Conservation (phyloP, 2,888 invertebrate species). For the Minunthozetes semirufus region DNA sequence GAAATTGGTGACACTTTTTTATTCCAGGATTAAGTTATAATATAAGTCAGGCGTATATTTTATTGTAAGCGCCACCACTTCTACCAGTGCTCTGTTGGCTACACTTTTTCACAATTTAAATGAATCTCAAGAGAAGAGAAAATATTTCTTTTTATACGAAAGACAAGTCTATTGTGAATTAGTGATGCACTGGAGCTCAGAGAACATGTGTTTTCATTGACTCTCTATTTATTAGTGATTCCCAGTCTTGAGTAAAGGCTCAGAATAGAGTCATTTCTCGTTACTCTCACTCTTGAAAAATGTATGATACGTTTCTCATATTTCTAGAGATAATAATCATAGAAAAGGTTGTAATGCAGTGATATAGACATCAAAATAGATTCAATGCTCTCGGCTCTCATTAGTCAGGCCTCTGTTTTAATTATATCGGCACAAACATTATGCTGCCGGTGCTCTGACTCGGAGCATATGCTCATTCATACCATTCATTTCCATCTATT, state of each 20-base stretch:
- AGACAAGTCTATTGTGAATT: neutral
- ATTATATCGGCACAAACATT: neutral
- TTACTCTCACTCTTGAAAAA: neutral
- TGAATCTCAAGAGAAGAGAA: conserved; percentile 2
- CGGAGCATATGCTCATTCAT: neutral
- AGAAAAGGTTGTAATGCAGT: neutral
- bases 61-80: neutral
- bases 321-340: neutral
- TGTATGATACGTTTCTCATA: conserved; percentile 6
- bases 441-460: neutral
- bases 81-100: neutral
- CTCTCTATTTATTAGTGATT: neutral
- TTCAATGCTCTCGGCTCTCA: conserved; percentile 14
- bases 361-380: conserved; percentile 11
- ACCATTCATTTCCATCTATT: neutral
- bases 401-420: neutral
- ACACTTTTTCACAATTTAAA: conserved; percentile 1
- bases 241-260: too few relatives aligned
- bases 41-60: neutral
- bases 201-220: conserved; percentile 4
- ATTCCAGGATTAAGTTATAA: conserved; percentile 1
- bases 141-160: neutral
- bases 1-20: neutral
- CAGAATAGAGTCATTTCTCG: too few relatives aligned
- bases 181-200: conserved; percentile 2